Base-by-base conservation (phyloP, 2,113 vertebrate species). In the Rostratula benghalensis region DNA sequence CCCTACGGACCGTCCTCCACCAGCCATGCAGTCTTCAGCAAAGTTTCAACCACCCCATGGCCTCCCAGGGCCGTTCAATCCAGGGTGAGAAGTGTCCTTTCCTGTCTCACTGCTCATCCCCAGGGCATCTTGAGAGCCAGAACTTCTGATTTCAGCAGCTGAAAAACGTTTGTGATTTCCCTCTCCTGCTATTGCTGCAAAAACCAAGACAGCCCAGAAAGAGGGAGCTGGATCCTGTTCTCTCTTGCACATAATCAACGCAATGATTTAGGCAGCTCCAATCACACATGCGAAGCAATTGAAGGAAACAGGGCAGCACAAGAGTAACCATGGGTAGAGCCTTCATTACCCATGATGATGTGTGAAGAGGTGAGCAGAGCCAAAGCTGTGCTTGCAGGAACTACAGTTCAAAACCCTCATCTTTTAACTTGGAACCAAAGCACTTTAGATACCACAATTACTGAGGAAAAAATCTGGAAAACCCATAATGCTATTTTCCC, bases 341-440 rank as follows among this genome's bases (percentile, higher is more conserved):
- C 65, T 23, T 78, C 91, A 23, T 39, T 46, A 37, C 35, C 27
- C 1, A 4, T 70, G 83, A 82, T 46, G 89, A 89, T 67, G 91
- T 93, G 89, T 64, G 64, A 95, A 73, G 56, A 89, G 77, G 37
- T 22, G 70, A 95, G 65, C 43, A 75, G 83, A 94, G 86, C 87
- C 95, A 94, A 82, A 87, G 63, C 5, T 46, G 81, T 67, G 88
- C 63, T 89, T 86, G 69, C 75, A 89, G 69, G 39, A 51, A 73
- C 86, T 25, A 12, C 53, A 61, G 54, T 67, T 91, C 80, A 68
- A 84, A 54, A 17, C 46, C 43, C 76, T 56, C 51, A 13, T 57
- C 93, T 73, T 71, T 79, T 71, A 41, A 43, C 56, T 64, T 7
- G 35, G 81, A 79, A 28, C 19, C 2, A 2, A 75, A 80, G 60